Conservation (phyloP, 2,888 invertebrate genomes). For the Drosophila hamatofila region DNA sequence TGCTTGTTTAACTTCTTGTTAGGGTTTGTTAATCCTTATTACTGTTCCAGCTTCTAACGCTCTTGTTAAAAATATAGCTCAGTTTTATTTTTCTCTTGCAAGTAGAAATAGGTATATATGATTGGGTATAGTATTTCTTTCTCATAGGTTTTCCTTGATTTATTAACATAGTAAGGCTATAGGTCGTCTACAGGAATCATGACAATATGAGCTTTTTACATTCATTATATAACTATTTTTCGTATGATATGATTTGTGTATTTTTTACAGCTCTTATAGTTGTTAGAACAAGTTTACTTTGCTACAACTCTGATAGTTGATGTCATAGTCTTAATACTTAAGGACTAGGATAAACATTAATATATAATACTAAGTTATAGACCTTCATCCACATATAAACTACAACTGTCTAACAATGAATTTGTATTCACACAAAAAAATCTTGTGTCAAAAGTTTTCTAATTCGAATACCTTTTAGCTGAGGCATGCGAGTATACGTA, state of each 20-base stretch:
- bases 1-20: background rate
- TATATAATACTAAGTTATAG: background rate
- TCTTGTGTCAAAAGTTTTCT: background rate
- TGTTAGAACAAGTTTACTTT: too few species aligned
- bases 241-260: background rate
- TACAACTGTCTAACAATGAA: background rate
- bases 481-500: background rate
- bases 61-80: background rate
- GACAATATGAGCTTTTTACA: background rate
- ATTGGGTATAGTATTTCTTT: background rate
- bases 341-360: too few species aligned
- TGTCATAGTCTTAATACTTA: too few species aligned
- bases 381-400: background rate
- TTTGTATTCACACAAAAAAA: background rate
- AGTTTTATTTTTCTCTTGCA: background rate
- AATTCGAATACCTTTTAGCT: background rate
- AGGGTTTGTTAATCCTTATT: background rate
- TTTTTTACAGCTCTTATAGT: background rate
- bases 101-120: background rate
- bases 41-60: background rate
- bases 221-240: background rate
- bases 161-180: background rate
- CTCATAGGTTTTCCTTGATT: background rate
- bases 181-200: background rate
- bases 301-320: too few species aligned